Base-by-base conservation (phyloP, 2,797 vertebrate species). In the Anguilla obscura region DNA sequence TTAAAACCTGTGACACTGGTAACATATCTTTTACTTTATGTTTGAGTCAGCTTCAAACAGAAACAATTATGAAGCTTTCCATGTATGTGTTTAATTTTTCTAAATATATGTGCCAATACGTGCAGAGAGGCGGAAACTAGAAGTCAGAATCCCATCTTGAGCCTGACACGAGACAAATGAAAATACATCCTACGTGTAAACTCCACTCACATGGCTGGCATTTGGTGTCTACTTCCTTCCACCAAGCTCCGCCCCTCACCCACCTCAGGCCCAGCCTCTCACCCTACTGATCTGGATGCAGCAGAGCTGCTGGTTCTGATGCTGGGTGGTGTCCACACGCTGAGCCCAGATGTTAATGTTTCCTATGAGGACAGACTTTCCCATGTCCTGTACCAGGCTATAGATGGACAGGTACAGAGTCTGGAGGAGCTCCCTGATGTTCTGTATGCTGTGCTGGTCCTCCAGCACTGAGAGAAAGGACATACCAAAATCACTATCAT, bases 281-380 rank as follows among this genome's bases (percentile, higher is more conserved):
- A 99, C 98, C 95, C 97, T 95, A 92, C 96, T 98, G 91, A 99
- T 99, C 93, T 98, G 98, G 95, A 99, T 99, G 93, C 95, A 98
- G 95, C 98, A 97, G 92, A 99, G 97, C 92, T 98, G 98, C 91
- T 99, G 97, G 88, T 98, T 97, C 98, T 98, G 99, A 93, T 97
- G 97, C 52, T 99, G 94, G 91, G 99, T 99, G 66, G 96, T 97
- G 94, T 99, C 98, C 98, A 99, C 99, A 82, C 99, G 97, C 88
- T 97, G 95, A 87, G 98, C 97, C 99, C 99, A 99, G 93, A 96
- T 98, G 94, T 99, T 99, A 90, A 99, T 98, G 94, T 99, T 99
- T 48, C 99, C 99, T 30, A 99, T 98, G 90, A 99, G 96, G 74
- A 99, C 98, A 0, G 98, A 99, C 93, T 99, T 99, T 93, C 99